Evolutionary conservation across 2,888 invertebrate species (phyloP).

Genomic region (Sialis lutaria): DNA sequence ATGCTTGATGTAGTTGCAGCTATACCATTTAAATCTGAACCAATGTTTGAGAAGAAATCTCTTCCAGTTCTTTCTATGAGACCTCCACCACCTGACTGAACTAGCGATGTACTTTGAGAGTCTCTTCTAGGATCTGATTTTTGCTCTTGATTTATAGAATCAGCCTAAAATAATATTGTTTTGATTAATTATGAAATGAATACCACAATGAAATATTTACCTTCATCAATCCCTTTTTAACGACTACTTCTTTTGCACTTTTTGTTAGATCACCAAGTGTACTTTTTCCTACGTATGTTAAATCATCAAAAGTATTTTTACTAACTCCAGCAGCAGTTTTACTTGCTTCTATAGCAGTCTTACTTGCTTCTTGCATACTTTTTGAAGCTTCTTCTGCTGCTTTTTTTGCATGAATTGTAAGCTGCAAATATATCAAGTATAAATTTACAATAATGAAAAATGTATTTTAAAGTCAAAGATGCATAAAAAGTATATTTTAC

Average conservation of each 20-base stretch:
- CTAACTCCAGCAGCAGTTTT: conserved; percentile 78
- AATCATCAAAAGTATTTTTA: conserved; percentile 73
- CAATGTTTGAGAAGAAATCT: conserved; percentile 80
- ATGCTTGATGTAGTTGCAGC: conserved; percentile 87
- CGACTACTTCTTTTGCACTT: conserved; percentile 74
- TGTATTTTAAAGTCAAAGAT: conserved; percentile 1
- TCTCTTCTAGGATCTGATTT: conserved; percentile 30
- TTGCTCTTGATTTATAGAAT: conserved; percentile 7
- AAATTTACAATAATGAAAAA: not conserved
- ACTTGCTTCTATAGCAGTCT: conserved; percentile 68
- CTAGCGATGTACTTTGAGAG: conserved; percentile 38
- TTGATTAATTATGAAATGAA: not conserved
- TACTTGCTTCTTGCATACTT: conserved; percentile 69
- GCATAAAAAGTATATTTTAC: not conserved
- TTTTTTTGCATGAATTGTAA: conserved; percentile 76
- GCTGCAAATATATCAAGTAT: conserved; percentile 26
- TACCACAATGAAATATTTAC: conserved; percentile 21
- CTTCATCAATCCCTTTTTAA: conserved; percentile 71
- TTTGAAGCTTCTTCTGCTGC: conserved; percentile 69
- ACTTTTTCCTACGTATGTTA: conserved; percentile 79
- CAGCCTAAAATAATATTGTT: conserved; percentile 1
- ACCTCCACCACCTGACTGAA: conserved; percentile 38
- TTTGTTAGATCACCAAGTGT: conserved; percentile 81
- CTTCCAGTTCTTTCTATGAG: conserved; percentile 50
- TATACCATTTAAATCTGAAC: conserved; percentile 80